Base-by-base conservation (phyloP, 2,113 vertebrate species). In the Mormyrus lacerda region DNA sequence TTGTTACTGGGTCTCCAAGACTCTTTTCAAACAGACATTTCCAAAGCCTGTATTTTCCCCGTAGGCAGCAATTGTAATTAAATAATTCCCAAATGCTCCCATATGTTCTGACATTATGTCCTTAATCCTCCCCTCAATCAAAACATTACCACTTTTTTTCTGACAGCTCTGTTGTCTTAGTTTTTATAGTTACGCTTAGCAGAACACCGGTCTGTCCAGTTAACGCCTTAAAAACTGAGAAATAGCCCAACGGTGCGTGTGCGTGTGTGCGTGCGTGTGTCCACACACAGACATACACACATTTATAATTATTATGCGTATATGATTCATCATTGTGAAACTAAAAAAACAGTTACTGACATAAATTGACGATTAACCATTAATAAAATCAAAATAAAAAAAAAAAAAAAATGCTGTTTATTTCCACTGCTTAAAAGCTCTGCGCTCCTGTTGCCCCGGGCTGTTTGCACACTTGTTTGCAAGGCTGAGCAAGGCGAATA, bases 391-490 rank as follows among this genome's bases (percentile, higher is more conserved):
- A 19, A 86, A 42, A 44, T 84, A 11, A 21, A 24, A 35, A 27
- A 15, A 53, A 53, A 50, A 85, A 31, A 10, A 51, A 86, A 53
- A 55, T 53, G n/a, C 35, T 15, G 85, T 51, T 85, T 47, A 47
- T 86, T 47, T 35, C 44, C 3, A 9, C 31, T 35, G 85, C 27
- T 87, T 31, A 55, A 50, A 87, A 39, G 50, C 15, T 35, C n/a
- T 55, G 85, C 2, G n/a, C 6, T 35, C 85, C n/a, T 35, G 6
- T n/a, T 51, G 50, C 48, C 31, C n/a, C 31, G 15, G 50, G 85
- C 50, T 87, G 50, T 87, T 87, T 87, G 85, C 85, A 87, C 85
- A 35, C 50, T 87, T 35, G 85, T 21, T 53, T 87, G 85, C 10
- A 11, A 35, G 4, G 27, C 13, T 53, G 9, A 53, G 85, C 50